Evolutionary conservation across 2,113 vertebrate genomes (phyloP).

Genomic region (Xiphias gladius): DNA sequence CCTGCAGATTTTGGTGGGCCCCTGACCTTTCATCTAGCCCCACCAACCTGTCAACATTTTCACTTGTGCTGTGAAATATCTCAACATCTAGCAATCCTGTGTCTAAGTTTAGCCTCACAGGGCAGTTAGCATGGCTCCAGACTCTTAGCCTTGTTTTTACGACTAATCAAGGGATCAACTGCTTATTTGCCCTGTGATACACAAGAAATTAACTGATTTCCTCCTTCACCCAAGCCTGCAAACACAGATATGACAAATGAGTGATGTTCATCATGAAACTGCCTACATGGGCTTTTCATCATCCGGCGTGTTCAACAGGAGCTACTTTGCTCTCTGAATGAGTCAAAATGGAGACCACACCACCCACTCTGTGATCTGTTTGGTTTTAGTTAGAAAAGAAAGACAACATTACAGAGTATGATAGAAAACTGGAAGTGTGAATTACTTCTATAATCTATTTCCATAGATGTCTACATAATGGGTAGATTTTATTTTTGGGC

Average conservation of each 20-base stretch:
- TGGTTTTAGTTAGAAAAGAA: constrained; percentile 1
- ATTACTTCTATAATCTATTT: not conserved
- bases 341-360: constrained; percentile 46
- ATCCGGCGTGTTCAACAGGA: constrained; percentile 17
- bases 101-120: not conserved
- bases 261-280: constrained; percentile 24
- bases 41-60: too few species aligned
- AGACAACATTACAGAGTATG: not conserved
- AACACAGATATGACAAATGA: not conserved
- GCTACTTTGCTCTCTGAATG: constrained; percentile 25
- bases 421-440: not conserved
- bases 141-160: not conserved
- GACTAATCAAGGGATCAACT: not conserved
- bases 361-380: constrained; percentile 39
- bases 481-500: not conserved
- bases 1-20: too few species aligned
- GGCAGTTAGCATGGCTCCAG: too few species aligned
- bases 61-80: too few species aligned
- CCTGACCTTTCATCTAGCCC: too few species aligned
- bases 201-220: not conserved
- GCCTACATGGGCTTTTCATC: constrained; percentile 37
- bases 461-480: not conserved
- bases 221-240: not conserved
- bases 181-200: not conserved
- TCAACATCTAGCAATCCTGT: not conserved